Evolutionary conservation across 2,888 invertebrate genomes (phyloP).

Genomic region (Galeopsomyia nigrocyanea): DNA sequence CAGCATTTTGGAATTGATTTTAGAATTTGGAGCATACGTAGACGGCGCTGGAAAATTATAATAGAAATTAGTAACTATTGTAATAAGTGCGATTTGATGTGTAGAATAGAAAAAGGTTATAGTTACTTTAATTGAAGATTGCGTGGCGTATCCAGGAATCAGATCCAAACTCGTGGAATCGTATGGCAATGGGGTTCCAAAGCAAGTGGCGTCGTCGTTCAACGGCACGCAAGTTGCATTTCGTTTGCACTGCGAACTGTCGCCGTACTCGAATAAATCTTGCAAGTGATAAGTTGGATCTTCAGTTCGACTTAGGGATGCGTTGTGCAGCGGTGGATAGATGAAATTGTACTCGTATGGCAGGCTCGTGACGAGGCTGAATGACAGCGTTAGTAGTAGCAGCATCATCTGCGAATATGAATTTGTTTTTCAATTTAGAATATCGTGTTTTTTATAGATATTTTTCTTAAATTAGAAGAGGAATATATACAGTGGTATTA

Average conservation of each 20-base stretch:
- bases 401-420: no score
- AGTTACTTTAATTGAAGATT: conserved; percentile 67
- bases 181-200: conserved; percentile 86
- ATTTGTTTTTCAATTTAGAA: no score
- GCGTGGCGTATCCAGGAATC: conserved; percentile 77
- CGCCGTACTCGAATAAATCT: no score
- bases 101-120: conserved; percentile 27
- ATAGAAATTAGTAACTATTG: background rate
- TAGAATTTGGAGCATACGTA: conserved; percentile 82
- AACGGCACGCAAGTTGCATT: conserved; percentile 80
- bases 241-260: conserved; percentile 74
- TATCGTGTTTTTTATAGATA: no score
- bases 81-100: background rate
- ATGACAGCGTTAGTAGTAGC: no score
- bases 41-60: conserved; percentile 71
- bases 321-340: no score
- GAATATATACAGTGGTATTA: no score
- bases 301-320: no score
- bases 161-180: conserved; percentile 82
- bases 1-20: conserved; percentile 94
- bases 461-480: no score
- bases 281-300: no score
- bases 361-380: no score
- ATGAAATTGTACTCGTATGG: no score
- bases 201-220: conserved; percentile 75